These are phyloP conservation scores for Halocynthia roretzi DNA, from an alignment of 23 tunicate genomes.

Conservation along the genomic window DNA sequence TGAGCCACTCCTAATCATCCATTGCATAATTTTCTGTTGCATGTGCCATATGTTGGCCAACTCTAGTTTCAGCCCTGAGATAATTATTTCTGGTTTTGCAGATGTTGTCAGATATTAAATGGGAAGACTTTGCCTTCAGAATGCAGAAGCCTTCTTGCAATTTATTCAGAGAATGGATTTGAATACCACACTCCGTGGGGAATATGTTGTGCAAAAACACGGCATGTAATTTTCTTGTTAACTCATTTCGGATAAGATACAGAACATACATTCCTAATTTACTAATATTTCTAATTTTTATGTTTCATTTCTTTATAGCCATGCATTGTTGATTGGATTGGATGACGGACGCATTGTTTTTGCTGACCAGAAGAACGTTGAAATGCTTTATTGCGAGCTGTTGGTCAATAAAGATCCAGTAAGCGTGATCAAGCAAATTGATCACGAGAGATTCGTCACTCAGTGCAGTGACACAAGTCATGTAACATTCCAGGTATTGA, in stretches of 20 bases:
- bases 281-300: no score
- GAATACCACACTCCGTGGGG: slow-evolving; percentile 26
- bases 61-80: no score
- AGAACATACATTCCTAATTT: no score
- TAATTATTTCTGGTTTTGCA: background rate
- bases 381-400: slow-evolving; percentile 38
- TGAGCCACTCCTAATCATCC: no score
- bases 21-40: no score
- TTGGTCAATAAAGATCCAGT: slow-evolving; percentile 30
- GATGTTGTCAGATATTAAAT: slow-evolving; percentile 19
- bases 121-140: slow-evolving; percentile 1
- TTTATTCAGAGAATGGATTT: slow-evolving; percentile 50
- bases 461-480: background rate
- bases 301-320: slow-evolving; percentile 4
- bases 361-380: slow-evolving; percentile 29
- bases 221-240: slow-evolving; percentile 11
- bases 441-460: slow-evolving; percentile 9
- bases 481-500: slow-evolving; percentile 17
- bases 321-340: slow-evolving; percentile 48
- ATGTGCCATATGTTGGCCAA: no score
- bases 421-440: slow-evolving; percentile 7
- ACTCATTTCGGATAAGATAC: no score
- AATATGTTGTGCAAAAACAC: slow-evolving; percentile 31
- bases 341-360: slow-evolving; percentile 61
- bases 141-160: slow-evolving; percentile 17